Evolutionary conservation across 1,140 invertebrate species (phyloP).

Genomic region (Araneus ventricosus): DNA sequence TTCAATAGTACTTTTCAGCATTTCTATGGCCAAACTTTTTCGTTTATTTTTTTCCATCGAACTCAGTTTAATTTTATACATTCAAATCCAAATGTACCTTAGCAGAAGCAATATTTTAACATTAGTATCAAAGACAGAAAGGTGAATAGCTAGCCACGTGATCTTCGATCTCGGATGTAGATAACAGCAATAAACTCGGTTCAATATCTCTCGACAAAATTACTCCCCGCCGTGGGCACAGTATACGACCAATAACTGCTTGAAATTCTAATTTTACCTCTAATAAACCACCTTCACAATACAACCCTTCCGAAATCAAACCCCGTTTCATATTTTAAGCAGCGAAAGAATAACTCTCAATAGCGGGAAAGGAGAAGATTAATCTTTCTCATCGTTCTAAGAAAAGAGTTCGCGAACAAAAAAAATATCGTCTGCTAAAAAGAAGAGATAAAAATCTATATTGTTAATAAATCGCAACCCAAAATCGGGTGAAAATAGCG

Average conservation of each 20-base stretch:
- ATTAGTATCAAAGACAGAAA: no score
- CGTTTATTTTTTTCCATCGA: no score
- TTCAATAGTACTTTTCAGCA: no score
- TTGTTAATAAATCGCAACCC: constrained; percentile 34
- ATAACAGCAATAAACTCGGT: no score
- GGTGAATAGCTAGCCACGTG: no score
- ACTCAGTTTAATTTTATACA: no score
- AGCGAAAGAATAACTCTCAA: background rate
- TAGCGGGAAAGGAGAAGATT: background rate
- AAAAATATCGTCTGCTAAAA: background rate
- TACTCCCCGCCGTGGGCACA: background rate
- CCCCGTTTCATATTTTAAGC: constrained; percentile 19
- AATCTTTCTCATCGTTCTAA: background rate
- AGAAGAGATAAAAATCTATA: constrained; percentile 35
- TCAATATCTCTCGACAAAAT: no score
- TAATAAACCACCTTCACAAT: background rate
- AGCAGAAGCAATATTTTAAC: no score
- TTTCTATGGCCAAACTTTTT: no score
- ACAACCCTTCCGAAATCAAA: background rate
- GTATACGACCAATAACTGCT: background rate
- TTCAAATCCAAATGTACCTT: no score
- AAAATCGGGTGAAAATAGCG: constrained; percentile 33
- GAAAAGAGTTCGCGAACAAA: background rate
- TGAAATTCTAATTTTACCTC: constrained; percentile 1
- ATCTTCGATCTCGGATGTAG: no score